Base-by-base conservation (phyloP, 2,113 vertebrate genomes). In the Mus spicilegus region DNA sequence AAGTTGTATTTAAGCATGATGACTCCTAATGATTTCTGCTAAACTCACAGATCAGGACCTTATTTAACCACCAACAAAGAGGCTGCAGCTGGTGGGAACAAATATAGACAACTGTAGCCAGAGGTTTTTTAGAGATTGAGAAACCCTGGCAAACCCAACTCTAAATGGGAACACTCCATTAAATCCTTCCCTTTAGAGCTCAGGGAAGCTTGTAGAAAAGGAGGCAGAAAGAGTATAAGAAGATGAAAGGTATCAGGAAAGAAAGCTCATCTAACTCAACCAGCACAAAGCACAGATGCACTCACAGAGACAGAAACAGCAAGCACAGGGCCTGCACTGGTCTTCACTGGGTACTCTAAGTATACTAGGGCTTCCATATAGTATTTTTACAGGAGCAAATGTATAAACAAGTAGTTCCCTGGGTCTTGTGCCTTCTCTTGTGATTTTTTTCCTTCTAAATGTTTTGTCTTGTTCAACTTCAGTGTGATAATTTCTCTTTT, bases 231-330 rank as follows among this genome's bases (percentile, higher is more conserved):
- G 17, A 58, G 19, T n/a, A 20, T 56, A n/a, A 56, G 2, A 5
- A 9, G 10, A n/a, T 81, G 10, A 51, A 81, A 1, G 10, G 12
- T 7, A n/a, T 22, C 11, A 39, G 24, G 12, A 39, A 26, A 61
- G 36, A n/a, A 61, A 8, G 12, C 1, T 13, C 3, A 6, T 61
- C 3, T 58, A 14, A n/a, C 7, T 82, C 0, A 26, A 16, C 6
- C 3, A 26, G 49, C 12, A 22, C 11, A 26, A 61, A 82, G 20
- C 7, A 39, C 20, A 26, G 13, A 39, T 39, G 36, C 39, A 58
- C 36, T 39, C 11, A 61, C 51, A 82, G 56, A 61, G 56, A 8
- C 2, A 22, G 20, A 82, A 9, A 5, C 2, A 61, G 13, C 12
- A 7, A 36, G 22, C 22, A 39, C 12, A 82, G 36, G 12, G 4